phyloP scores from a whole-genome alignment of 1,140 invertebrate species.

The Scaptomyza graminum region DNA sequence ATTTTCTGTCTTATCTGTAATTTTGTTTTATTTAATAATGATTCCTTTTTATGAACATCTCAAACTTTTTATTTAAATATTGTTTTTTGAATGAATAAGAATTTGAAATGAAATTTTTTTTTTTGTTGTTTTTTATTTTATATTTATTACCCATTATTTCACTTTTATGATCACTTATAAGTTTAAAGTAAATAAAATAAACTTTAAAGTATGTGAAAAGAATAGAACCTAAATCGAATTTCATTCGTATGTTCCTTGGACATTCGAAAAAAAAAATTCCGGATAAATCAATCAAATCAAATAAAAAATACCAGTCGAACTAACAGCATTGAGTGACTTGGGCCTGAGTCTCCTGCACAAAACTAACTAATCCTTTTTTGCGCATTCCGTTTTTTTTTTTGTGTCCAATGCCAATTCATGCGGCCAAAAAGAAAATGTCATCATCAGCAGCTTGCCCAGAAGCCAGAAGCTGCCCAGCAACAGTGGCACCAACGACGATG shows the following conservation, averaged over 20 bases:
- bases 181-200: not conserved
- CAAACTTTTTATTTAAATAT: no score
- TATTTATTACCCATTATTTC: not conserved
- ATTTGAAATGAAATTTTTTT: no score
- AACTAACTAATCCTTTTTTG: conserved; percentile 81
- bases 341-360: conserved; percentile 37
- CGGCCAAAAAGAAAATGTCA: conserved; percentile 78
- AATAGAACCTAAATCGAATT: conserved; percentile 68
- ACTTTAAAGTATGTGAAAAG: conserved; percentile 23
- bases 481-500: no score
- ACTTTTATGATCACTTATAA: not conserved
- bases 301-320: conserved; percentile 18
- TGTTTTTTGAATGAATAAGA: no score
- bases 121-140: no score
- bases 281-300: not conserved
- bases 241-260: conserved; percentile 42
- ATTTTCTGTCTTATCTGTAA: no score
- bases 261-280: conserved; percentile 26
- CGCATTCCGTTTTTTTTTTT: conserved; percentile 46
- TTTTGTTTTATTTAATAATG: no score
- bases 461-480: conserved; percentile 36
- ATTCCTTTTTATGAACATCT: no score
- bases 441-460: conserved; percentile 72
- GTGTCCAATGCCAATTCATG: conserved; percentile 65
- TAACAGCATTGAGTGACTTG: conserved; percentile 59